These are phyloP conservation scores for Thunnus thynnus DNA, from an alignment of 2,113 vertebrate species.

Conservation along the genomic window DNA sequence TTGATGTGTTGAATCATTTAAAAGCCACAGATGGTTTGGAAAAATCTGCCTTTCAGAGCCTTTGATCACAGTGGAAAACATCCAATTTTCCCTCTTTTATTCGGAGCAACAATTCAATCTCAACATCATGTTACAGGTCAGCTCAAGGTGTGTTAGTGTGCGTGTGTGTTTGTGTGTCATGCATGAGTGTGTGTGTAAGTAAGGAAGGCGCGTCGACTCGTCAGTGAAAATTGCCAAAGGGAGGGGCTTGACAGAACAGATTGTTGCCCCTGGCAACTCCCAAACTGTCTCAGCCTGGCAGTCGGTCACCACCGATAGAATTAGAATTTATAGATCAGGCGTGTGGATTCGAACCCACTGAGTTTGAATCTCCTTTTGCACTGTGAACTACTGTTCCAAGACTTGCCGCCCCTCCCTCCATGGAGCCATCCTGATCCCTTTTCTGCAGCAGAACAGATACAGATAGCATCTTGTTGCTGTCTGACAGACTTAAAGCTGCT, in stretches of 20 bases:
- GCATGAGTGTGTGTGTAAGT: constrained; percentile 28
- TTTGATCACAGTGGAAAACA: constrained; percentile 35
- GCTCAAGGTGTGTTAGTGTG: background rate
- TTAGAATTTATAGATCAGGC: constrained; percentile 72
- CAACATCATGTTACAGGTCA: background rate
- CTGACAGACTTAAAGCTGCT: constrained; percentile 47
- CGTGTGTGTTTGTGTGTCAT: constrained; percentile 33
- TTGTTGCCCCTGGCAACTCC: constrained; percentile 78
- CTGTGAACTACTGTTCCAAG: constrained; percentile 46
- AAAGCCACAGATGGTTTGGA: constrained; percentile 75
- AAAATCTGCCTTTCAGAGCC: constrained; percentile 24
- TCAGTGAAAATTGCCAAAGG: constrained; percentile 56
- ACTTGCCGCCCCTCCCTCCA: constrained; percentile 56
- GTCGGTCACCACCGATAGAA: constrained; percentile 66
- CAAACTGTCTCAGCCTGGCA: constrained; percentile 66
- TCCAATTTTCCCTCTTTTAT: background rate
- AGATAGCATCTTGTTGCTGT: constrained; percentile 74
- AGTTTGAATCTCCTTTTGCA: constrained; percentile 51
- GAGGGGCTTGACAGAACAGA: constrained; percentile 74
- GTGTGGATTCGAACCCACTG: constrained; percentile 46
- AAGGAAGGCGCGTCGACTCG: constrained; percentile 46
- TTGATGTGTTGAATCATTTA: constrained; percentile 78
- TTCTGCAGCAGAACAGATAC: constrained; percentile 52
- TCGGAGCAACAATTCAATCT: background rate
- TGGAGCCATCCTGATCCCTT: constrained; percentile 34